Evolutionary conservation across 1,140 invertebrate species (phyloP).

Genomic region (Bombus pyrosoma): DNA sequence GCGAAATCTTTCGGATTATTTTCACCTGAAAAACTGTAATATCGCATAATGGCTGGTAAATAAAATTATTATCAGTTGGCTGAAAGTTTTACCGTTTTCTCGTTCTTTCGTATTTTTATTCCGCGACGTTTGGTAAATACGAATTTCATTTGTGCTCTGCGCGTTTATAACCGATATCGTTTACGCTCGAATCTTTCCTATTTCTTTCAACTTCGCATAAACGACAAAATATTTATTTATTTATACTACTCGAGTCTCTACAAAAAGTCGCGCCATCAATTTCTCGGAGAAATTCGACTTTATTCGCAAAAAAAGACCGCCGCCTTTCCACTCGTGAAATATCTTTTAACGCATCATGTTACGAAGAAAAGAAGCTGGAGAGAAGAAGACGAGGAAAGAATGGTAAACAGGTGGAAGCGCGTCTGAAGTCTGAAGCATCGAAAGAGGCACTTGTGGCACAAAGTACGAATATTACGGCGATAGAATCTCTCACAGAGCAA

Average conservation of each 20-base stretch:
- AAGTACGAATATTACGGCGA: conserved; percentile 2
- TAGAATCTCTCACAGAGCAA: conserved; percentile 37
- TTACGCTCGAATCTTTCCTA: too few relatives aligned
- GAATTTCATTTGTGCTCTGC: too few relatives aligned
- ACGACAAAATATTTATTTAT: too few relatives aligned
- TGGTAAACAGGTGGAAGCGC: neutral
- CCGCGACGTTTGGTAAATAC: too few relatives aligned
- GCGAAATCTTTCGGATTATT: too few relatives aligned
- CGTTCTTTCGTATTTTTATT: too few relatives aligned
- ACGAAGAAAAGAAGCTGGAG: neutral
- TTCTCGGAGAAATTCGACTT: neutral
- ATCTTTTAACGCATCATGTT: neutral
- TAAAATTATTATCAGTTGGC: too few relatives aligned
- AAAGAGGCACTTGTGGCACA: neutral
- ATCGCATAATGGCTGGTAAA: accelerated
- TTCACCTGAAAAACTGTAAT: too few relatives aligned
- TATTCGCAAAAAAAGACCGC: neutral
- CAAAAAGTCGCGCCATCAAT: neutral
- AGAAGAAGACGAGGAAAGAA: neutral
- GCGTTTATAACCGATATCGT: too few relatives aligned
- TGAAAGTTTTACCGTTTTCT: neutral
- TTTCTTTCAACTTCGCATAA: too few relatives aligned
- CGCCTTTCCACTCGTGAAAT: neutral
- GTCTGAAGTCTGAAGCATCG: neutral
- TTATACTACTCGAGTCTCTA: too few relatives aligned